Percentiles rank a stretch among this genome's conserved stretches.
Evolutionary conservation across 1,140 invertebrate genomes (phyloP).

Genomic region (Philopotamus ludificatus): DNA sequence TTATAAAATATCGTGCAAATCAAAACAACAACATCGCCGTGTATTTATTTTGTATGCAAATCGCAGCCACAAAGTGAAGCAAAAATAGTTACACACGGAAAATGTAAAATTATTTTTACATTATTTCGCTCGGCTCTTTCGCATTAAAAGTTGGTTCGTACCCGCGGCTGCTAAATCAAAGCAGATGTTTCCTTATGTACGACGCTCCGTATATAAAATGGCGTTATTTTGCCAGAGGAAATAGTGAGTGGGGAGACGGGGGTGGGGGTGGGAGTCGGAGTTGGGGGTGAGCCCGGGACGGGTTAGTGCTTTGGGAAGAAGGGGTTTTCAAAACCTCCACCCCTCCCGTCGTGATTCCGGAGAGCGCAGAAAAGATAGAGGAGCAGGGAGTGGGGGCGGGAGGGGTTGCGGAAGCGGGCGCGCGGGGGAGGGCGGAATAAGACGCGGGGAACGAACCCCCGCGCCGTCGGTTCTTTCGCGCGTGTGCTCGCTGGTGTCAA

Average conservation of each 20-base stretch:
- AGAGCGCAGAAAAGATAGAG: conserved; percentile 2
- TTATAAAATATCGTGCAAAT: too few relatives aligned
- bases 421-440: conserved; percentile 32
- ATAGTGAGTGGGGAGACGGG: conserved; percentile 8
- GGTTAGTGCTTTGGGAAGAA: neutral
- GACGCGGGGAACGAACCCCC: conserved; percentile 34
- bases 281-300: conserved; percentile 12
- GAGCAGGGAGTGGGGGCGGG: conserved; percentile 4
- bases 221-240: conserved; percentile 30
- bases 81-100: too few relatives aligned
- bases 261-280: conserved; percentile 8
- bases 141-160: conserved; percentile 24
- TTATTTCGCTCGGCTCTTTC: too few relatives aligned
- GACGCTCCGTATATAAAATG: conserved; percentile 24
- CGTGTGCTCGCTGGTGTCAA: conserved; percentile 35
- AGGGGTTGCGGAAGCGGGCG: neutral
- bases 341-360: conserved; percentile 20
- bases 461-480: conserved; percentile 37
- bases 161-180: conserved; percentile 21
- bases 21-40: too few relatives aligned
- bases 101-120: too few relatives aligned
- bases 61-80: too few relatives aligned
- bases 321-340: conserved; percentile 13
- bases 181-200: conserved; percentile 26
- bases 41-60: too few relatives aligned